Percentiles rank a stretch among this genome's conserved stretches.
phyloP scores from a whole-genome alignment of 2,113 vertebrate species.

The Cynoglossus semilaevis region DNA sequence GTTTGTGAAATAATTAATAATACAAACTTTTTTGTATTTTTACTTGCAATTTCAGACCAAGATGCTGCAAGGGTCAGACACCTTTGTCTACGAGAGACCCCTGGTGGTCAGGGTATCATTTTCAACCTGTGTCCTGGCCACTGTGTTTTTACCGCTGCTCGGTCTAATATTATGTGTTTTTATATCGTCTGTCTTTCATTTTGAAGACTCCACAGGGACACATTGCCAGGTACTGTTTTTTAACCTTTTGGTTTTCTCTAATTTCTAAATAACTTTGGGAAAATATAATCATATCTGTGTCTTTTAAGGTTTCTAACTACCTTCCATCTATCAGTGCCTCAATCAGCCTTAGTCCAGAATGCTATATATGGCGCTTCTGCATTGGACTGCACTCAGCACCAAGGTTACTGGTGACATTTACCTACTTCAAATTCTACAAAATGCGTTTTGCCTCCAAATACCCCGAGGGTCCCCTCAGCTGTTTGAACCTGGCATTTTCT shows the following conservation, averaged over 20 bases:
- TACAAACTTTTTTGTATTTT: background rate
- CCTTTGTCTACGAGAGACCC: slow-evolving; percentile 57
- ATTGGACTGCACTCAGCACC: slow-evolving; percentile 71
- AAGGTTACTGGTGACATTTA: slow-evolving; percentile 62
- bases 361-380: slow-evolving; percentile 71
- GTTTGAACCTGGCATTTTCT: slow-evolving; percentile 60
- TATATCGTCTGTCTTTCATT: slow-evolving; percentile 66
- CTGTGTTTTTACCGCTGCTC: slow-evolving; percentile 63
- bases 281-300: slow-evolving; percentile 7
- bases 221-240: slow-evolving; percentile 61
- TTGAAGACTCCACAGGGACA: slow-evolving; percentile 68
- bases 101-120: slow-evolving; percentile 61
- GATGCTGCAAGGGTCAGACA: slow-evolving; percentile 57
- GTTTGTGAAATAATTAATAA: too few relatives aligned
- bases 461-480: slow-evolving; percentile 53
- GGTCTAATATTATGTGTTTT: slow-evolving; percentile 64
- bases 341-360: slow-evolving; percentile 68
- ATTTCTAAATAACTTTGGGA: background rate
- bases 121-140: slow-evolving; percentile 43
- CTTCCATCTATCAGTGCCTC: slow-evolving; percentile 72
- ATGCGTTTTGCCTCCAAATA: slow-evolving; percentile 51
- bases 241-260: background rate
- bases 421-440: slow-evolving; percentile 70
- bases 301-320: slow-evolving; percentile 69
- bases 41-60: slow-evolving; percentile 28